These are phyloP conservation scores for Eupithecia inturbata DNA, from an alignment of 2,888 invertebrate species.

Conservation along the genomic window DNA sequence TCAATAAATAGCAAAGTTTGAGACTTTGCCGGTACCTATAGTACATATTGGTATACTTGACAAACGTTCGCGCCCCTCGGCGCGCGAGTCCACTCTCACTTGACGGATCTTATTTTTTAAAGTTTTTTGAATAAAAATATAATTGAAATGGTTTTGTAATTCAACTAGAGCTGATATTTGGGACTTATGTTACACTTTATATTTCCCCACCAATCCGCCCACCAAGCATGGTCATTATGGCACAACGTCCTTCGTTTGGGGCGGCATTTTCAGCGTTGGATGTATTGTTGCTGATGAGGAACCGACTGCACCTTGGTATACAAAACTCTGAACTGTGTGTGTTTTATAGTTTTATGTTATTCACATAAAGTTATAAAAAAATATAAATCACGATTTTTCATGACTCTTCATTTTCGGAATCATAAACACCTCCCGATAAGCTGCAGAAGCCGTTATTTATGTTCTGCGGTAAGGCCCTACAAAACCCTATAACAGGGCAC, in stretches of 20 bases:
- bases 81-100: too few species aligned
- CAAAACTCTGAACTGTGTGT: background rate
- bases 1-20: too few species aligned
- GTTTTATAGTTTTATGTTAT: background rate
- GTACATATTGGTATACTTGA: too few species aligned
- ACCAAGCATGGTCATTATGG: background rate
- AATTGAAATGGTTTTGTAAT: too few species aligned
- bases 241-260: too few species aligned
- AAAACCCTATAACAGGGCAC: slow-evolving; percentile 18
- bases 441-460: slow-evolving; percentile 26
- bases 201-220: background rate
- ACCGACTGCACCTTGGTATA: background rate
- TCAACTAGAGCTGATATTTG: background rate
- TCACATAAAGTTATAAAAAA: slow-evolving; percentile 17
- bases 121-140: too few species aligned
- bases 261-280: too few species aligned
- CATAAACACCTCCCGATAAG: slow-evolving; percentile 35
- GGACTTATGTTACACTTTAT: too few species aligned
- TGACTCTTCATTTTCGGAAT: slow-evolving; percentile 30
- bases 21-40: too few species aligned
- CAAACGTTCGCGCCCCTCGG: too few species aligned
- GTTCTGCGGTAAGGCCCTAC: slow-evolving; percentile 19
- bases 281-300: too few species aligned
- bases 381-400: slow-evolving; percentile 26
- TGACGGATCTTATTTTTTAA: too few species aligned